phyloP scores from a whole-genome alignment of 2,113 vertebrate genomes.

The Hystrix brachyura region DNA sequence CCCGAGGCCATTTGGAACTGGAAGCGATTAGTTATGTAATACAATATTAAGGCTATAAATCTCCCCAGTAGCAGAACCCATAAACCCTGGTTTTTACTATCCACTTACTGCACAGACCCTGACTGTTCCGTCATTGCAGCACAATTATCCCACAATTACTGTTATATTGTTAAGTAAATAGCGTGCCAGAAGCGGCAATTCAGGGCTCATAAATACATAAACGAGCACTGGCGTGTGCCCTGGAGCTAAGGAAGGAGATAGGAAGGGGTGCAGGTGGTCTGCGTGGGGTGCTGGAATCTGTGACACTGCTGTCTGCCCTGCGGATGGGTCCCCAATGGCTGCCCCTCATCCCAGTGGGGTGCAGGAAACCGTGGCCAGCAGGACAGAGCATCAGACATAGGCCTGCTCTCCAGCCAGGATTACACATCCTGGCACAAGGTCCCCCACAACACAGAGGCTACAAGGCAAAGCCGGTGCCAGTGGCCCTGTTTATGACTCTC shows the following conservation, averaged over 20 bases:
- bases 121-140: slow-evolving; percentile 60
- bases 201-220: slow-evolving; percentile 60
- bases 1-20: background rate
- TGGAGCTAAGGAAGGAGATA: background rate
- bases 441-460: background rate
- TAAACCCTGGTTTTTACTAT: slow-evolving; percentile 79
- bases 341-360: background rate
- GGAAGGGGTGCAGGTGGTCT: background rate
- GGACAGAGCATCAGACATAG: background rate
- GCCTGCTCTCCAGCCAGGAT: background rate
- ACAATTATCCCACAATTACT: slow-evolving; percentile 82
- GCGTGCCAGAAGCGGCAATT: slow-evolving; percentile 55
- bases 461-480: fast-evolving
- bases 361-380: background rate
- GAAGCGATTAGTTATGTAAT: slow-evolving; percentile 52
- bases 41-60: slow-evolving; percentile 73
- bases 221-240: background rate
- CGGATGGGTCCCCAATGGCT: background rate
- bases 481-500: fast-evolving
- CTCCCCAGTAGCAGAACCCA: slow-evolving; percentile 65
- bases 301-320: fast-evolving
- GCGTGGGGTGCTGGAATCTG: background rate
- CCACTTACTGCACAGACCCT: slow-evolving; percentile 73
- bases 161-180: slow-evolving; percentile 81
- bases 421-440: fast-evolving